Evolutionary conservation across 2,888 invertebrate genomes (phyloP).

Genomic region (Odontocerum albicorne): DNA sequence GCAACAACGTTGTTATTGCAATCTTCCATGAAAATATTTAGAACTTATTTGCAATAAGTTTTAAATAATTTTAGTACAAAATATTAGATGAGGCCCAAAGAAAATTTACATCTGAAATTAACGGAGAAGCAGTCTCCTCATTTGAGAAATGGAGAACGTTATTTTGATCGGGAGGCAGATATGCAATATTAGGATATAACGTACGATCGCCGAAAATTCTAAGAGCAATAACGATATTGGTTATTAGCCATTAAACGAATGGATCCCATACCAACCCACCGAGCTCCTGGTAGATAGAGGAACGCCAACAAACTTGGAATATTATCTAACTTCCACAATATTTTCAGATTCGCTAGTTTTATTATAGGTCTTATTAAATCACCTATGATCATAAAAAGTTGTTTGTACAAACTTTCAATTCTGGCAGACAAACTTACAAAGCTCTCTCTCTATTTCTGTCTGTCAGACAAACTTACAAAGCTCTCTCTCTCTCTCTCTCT

Average conservation of each 20-base stretch:
- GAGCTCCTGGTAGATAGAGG: constrained; percentile 6
- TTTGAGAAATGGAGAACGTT: constrained; percentile 8
- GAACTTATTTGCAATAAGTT: no score
- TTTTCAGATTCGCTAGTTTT: constrained; percentile 35
- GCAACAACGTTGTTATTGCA: no score
- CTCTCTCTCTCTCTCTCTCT: no score
- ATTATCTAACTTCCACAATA: constrained; percentile 35
- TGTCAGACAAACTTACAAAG: no score
- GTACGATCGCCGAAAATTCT: constrained; percentile 18
- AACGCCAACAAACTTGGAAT: constrained; percentile 24
- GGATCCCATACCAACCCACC: constrained; percentile 15
- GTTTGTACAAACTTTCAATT: constrained; percentile 30
- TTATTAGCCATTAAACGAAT: constrained; percentile 36
- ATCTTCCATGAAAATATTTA: no score
- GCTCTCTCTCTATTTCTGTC: no score
- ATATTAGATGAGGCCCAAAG: no score
- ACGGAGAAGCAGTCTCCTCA: no score
- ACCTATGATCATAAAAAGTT: constrained; percentile 33
- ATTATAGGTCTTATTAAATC: constrained; percentile 35
- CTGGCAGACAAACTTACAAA: no score
- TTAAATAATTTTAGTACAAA: no score
- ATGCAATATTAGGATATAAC: not conserved
- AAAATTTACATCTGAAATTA: no score
- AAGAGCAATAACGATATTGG: constrained; percentile 34
- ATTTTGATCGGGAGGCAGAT: not conserved